Evolutionary conservation across 2,888 invertebrate genomes (phyloP).

Genomic region (Dinocampus coccinellae): DNA sequence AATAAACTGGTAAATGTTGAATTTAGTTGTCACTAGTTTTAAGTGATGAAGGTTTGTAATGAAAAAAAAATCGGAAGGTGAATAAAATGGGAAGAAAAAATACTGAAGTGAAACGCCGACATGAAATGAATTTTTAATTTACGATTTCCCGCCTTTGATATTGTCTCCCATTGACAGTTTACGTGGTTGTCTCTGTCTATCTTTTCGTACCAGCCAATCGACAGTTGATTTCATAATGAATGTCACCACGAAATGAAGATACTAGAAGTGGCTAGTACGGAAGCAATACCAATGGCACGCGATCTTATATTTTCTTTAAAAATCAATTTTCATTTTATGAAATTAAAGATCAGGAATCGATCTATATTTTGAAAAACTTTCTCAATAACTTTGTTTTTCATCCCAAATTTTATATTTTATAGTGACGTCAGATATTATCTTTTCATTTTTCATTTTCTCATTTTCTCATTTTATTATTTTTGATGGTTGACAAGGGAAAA

Average conservation of each 20-base stretch:
- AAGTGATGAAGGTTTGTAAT: too few relatives aligned
- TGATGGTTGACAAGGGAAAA: too few relatives aligned
- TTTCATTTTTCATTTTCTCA: background rate
- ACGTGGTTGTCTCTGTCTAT: conserved; percentile 41
- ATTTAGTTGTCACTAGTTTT: too few relatives aligned
- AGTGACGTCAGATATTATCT: background rate
- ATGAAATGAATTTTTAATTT: conserved; percentile 55
- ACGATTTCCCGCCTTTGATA: conserved; percentile 52
- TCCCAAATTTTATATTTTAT: background rate
- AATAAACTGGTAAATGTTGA: too few relatives aligned
- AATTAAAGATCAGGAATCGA: conserved; percentile 36
- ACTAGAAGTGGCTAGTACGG: conserved; percentile 26
- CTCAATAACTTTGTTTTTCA: background rate
- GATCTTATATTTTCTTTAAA: conserved; percentile 33
- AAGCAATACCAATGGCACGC: conserved; percentile 41
- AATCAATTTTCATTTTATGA: conserved; percentile 4
- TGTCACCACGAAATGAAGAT: conserved; percentile 40
- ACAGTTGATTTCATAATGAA: conserved; percentile 60
- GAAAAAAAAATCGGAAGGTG: too few relatives aligned
- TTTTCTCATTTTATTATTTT: too few relatives aligned
- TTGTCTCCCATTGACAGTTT: conserved; percentile 40
- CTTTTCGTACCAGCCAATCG: conserved; percentile 35
- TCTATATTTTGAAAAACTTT: conserved; percentile 14
- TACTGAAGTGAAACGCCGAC: conserved; percentile 24
- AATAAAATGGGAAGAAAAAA: background rate